phyloP scores from a whole-genome alignment of 2,113 vertebrate genomes.

The Hylia prasina region DNA sequence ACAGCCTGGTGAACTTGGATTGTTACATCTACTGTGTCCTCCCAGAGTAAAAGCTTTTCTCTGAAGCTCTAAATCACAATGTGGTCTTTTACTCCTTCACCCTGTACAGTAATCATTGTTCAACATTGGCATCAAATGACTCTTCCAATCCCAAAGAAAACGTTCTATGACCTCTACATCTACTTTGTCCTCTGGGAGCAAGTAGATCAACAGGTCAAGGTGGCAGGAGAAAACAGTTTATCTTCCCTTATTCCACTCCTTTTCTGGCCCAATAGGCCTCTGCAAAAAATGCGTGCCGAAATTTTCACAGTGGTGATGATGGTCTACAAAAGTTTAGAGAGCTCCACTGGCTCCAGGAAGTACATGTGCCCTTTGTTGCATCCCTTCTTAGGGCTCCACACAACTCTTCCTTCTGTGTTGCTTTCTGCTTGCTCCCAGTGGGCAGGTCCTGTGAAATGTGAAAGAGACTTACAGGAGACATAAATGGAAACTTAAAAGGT shows the following conservation, averaged over 20 bases:
- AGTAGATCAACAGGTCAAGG: background rate
- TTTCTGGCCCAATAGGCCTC: background rate
- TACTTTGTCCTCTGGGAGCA: background rate
- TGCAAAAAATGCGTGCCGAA: background rate
- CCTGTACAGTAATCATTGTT: accelerated
- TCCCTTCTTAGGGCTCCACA: background rate
- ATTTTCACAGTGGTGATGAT: background rate
- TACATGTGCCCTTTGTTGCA: background rate
- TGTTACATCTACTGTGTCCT: background rate
- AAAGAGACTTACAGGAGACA: background rate
- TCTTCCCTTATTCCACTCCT: background rate
- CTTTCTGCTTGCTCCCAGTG: background rate
- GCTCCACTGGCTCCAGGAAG: background rate
- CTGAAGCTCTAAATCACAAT: background rate
- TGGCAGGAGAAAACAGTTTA: accelerated
- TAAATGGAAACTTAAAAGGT: background rate
- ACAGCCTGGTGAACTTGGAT: background rate
- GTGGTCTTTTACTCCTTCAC: background rate
- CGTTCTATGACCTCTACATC: background rate
- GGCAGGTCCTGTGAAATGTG: background rate
- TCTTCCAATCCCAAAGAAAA: background rate
- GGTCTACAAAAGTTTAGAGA: background rate
- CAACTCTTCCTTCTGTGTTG: background rate
- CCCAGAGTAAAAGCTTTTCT: background rate
- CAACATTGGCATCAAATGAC: background rate